Conservation (phyloP, 2,797 vertebrate genomes). For the Selene dorsalis region DNA sequence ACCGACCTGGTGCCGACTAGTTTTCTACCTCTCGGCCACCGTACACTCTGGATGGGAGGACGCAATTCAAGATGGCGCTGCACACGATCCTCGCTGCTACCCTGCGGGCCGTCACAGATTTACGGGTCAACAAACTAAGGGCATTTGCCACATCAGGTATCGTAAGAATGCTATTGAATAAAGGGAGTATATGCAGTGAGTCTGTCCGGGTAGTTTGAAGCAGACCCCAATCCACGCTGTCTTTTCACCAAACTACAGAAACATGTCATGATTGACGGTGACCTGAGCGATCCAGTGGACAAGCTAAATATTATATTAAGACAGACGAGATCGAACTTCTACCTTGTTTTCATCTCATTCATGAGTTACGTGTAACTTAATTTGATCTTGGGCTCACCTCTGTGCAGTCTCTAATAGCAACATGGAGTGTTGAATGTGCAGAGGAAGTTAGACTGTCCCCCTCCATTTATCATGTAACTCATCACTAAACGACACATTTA, state of each 20-base stretch:
- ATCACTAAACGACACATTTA: no score
- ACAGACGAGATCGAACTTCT: no score
- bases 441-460: no score
- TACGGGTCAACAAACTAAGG: conserved; percentile 72
- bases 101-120: conserved; percentile 60
- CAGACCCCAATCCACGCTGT: neutral
- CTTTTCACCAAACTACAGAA: neutral
- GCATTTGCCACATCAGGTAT: conserved; percentile 78
- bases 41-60: conserved; percentile 16
- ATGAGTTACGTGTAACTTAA: no score
- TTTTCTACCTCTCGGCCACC: conserved; percentile 45
- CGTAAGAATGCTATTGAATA: fast-evolving
- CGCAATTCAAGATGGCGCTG: conserved; percentile 82
- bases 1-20: no score
- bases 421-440: no score
- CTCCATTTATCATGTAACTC: no score
- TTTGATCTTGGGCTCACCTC: no score
- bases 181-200: neutral
- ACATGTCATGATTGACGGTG: neutral
- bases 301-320: neutral
- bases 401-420: no score
- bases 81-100: conserved; percentile 42
- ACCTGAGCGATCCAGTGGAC: neutral
- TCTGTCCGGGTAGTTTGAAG: neutral
- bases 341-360: no score